These are phyloP conservation scores for Blastobasis lacticolella DNA, from an alignment of 2,888 invertebrate species.

Conservation along the genomic window DNA sequence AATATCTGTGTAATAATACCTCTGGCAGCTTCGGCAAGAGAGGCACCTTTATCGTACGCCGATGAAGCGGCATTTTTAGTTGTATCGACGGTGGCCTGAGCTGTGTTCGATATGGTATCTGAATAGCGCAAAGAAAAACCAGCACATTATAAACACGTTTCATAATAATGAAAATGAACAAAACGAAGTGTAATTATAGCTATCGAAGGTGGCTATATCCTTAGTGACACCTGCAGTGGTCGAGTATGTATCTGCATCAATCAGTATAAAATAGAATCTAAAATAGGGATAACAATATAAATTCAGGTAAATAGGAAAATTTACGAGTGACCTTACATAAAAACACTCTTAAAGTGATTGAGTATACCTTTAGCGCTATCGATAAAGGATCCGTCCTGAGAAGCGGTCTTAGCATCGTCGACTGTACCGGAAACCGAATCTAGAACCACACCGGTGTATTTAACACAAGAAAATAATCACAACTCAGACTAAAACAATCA, in stretches of 20 bases:
- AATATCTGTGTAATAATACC: conserved; percentile 6
- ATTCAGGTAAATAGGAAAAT: neutral
- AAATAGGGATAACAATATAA: neutral
- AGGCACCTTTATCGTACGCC: conserved; percentile 14
- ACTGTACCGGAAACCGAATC: no score
- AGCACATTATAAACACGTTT: conserved; percentile 9
- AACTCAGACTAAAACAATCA: no score
- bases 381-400: no score
- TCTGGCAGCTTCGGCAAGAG: conserved; percentile 18
- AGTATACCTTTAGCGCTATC: neutral
- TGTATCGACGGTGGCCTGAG: conserved; percentile 33
- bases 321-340: neutral
- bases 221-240: conserved; percentile 37
- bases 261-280: conserved; percentile 12
- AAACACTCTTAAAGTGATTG: no score
- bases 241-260: conserved; percentile 38
- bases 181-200: conserved; percentile 42
- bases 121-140: conserved; percentile 25
- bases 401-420: no score
- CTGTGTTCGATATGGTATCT: conserved; percentile 15
- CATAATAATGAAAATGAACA: conserved; percentile 14
- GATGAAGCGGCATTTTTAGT: conserved; percentile 23
- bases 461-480: no score
- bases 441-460: no score
- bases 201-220: conserved; percentile 32